These are phyloP conservation scores for Furnarius figulus DNA, from an alignment of 2,113 vertebrate species.

Conservation along the genomic window DNA sequence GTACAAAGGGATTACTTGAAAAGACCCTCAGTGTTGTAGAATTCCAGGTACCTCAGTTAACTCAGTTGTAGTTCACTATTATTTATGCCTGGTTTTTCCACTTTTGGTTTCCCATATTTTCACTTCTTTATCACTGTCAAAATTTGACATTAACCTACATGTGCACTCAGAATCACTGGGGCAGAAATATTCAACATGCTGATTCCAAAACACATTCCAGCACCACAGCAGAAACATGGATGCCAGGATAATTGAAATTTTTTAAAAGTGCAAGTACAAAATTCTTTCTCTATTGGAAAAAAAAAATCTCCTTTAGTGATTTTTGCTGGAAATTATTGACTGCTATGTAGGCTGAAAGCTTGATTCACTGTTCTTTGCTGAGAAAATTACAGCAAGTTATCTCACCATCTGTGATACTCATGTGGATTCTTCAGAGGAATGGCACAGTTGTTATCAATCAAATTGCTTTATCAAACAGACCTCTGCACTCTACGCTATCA, in stretches of 20 bases:
- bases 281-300: background rate
- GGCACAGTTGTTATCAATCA: conserved; percentile 61
- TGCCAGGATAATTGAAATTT: conserved; percentile 8
- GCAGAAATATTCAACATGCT: background rate
- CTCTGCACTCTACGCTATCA: background rate
- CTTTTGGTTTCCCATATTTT: background rate
- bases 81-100: background rate
- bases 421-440: conserved; percentile 40
- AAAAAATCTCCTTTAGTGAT: background rate
- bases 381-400: conserved; percentile 53
- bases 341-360: conserved; percentile 30
- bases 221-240: background rate
- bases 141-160: background rate
- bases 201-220: background rate
- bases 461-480: conserved; percentile 20
- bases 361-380: conserved; percentile 24
- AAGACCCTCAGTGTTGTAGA: background rate
- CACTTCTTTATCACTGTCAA: background rate
- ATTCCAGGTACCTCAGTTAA: background rate
- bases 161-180: background rate
- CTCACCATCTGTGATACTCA: conserved; percentile 60
- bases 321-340: conserved; percentile 47
- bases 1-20: background rate
- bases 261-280: background rate
- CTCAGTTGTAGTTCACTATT: background rate